Conservation (phyloP, 2,113 vertebrate genomes). For the Miniopterus natalensis region DNA sequence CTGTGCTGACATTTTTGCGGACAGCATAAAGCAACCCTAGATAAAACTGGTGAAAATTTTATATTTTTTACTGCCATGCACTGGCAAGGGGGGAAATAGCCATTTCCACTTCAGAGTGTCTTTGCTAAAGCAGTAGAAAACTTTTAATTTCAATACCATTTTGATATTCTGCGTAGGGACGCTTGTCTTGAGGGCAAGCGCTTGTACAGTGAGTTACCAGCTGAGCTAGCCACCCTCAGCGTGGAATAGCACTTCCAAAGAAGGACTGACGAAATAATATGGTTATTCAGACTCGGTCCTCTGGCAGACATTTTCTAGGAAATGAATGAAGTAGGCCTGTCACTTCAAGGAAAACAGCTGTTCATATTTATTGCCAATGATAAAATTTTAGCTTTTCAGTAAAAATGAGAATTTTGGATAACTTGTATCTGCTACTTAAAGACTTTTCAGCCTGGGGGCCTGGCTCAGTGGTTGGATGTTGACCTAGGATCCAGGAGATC, state of each 20-base stretch:
- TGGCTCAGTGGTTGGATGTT: too few species aligned
- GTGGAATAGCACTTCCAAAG: background rate
- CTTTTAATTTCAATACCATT: slow-evolving; percentile 15
- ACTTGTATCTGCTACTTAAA: background rate
- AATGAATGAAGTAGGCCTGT: slow-evolving; percentile 8
- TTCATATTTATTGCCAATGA: background rate
- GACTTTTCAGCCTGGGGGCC: background rate
- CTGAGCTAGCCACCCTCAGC: background rate
- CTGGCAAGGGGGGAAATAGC: background rate
- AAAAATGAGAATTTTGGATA: slow-evolving; percentile 4
- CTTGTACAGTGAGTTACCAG: background rate
- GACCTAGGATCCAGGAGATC: too few species aligned
- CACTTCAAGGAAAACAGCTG: background rate
- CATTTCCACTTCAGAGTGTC: background rate
- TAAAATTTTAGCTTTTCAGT: slow-evolving; percentile 33
- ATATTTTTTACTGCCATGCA: background rate
- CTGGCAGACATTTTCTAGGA: background rate
- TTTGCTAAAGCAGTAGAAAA: background rate
- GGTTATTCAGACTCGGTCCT: background rate
- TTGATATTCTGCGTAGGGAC: background rate
- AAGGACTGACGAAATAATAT: background rate
- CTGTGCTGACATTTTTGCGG: background rate
- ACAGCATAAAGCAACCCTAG: background rate
- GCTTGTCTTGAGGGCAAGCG: background rate
- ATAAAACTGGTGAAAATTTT: background rate